phyloP scores from a whole-genome alignment of 2,888 invertebrate genomes.

The Agrypnus murinus region DNA sequence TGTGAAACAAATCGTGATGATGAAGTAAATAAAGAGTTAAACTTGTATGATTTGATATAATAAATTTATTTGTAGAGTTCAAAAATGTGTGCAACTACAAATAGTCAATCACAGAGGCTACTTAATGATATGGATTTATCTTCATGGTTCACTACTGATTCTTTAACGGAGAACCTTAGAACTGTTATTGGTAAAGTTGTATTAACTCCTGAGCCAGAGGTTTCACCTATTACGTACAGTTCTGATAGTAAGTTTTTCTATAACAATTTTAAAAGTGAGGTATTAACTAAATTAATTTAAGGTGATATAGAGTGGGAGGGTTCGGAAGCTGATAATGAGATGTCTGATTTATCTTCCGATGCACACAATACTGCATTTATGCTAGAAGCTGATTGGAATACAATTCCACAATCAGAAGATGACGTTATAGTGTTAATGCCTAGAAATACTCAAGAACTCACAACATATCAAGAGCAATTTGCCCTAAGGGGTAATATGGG shows the following conservation, averaged over 20 bases:
- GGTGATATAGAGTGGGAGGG: constrained; percentile 86
- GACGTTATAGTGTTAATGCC: constrained; percentile 54
- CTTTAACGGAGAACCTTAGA: constrained; percentile 84
- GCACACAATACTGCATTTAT: constrained; percentile 68
- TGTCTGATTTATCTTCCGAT: constrained; percentile 70
- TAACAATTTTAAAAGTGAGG: background rate
- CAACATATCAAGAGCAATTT: constrained; percentile 45
- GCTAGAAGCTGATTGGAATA: constrained; percentile 64
- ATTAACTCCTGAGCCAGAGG: constrained; percentile 75
- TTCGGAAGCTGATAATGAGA: constrained; percentile 76
- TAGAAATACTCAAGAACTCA: constrained; percentile 40
- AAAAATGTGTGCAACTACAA: constrained; percentile 71
- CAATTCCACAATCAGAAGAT: constrained; percentile 48
- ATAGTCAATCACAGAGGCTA: constrained; percentile 62
- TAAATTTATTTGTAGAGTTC: constrained; percentile 64
- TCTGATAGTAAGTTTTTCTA: constrained; percentile 75
- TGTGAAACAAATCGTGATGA: constrained; percentile 68
- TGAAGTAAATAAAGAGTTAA: constrained; percentile 63
- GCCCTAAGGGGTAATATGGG: constrained; percentile 41
- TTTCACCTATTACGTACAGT: constrained; percentile 75
- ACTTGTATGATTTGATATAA: constrained; percentile 7
- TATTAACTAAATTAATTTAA: constrained; percentile 58
- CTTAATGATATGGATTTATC: constrained; percentile 75
- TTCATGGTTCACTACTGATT: constrained; percentile 83
- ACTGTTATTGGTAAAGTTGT: constrained; percentile 79